These are phyloP conservation scores for Crematogaster levior DNA, from an alignment of 2,888 invertebrate genomes.

Conservation along the genomic window DNA sequence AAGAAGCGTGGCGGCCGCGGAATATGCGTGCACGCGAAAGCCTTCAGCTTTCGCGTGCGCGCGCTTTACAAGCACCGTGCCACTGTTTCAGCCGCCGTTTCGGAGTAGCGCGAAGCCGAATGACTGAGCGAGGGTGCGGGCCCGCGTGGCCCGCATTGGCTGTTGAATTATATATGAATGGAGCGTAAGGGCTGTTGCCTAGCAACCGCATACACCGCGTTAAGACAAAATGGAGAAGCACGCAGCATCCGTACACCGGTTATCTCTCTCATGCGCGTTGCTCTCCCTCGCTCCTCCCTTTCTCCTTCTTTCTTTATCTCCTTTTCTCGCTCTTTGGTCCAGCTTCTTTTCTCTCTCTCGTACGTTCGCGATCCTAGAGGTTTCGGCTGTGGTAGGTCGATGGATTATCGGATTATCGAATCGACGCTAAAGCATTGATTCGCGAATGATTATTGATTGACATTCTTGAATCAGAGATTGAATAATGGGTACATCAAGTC, in stretches of 20 bases:
- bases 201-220: conserved; percentile 85
- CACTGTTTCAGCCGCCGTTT: conserved; percentile 76
- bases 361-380: background rate
- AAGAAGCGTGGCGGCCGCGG: conserved; percentile 58
- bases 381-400: background rate
- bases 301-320: conserved; percentile 23
- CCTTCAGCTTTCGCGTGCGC: conserved; percentile 59
- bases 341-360: background rate
- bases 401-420: conserved; percentile 19
- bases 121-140: conserved; percentile 81
- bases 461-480: conserved; percentile 9
- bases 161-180: conserved; percentile 86
- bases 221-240: conserved; percentile 85
- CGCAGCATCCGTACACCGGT: conserved; percentile 74
- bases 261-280: conserved; percentile 64
- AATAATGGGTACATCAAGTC: conserved; percentile 13
- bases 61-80: conserved; percentile 68
- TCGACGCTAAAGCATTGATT: conserved; percentile 29
- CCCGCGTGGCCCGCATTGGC: conserved; percentile 86
- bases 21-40: conserved; percentile 66
- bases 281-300: background rate
- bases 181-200: conserved; percentile 86
- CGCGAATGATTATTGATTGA: conserved; percentile 22
- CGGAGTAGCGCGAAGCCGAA: conserved; percentile 76
- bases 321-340: conserved; percentile 6